Evolutionary conservation across 2,797 vertebrate genomes (phyloP).

Genomic region (Tiaroga cobitis): DNA sequence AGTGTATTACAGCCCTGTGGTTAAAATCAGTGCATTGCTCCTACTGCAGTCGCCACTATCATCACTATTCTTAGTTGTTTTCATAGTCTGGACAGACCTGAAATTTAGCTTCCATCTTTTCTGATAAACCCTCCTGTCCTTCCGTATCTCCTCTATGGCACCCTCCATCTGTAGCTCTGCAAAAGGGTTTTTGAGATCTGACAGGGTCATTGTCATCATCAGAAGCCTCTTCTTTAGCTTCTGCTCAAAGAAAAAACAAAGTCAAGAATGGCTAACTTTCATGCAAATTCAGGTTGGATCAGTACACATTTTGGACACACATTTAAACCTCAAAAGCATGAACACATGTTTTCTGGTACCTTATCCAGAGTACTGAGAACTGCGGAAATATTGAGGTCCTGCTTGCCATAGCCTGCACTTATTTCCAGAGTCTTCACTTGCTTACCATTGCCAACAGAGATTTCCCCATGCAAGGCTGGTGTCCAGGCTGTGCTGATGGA

Average conservation of each 20-base stretch:
- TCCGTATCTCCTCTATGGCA: conserved; percentile 81
- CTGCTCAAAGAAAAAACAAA: conserved; percentile 22
- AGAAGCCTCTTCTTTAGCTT: conserved; percentile 78
- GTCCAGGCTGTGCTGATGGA: conserved; percentile 82
- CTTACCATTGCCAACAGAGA: conserved; percentile 77
- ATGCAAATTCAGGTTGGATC: background rate
- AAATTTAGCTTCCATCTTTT: conserved; percentile 80
- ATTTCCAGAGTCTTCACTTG: conserved; percentile 76
- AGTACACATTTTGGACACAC: background rate
- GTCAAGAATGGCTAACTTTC: background rate
- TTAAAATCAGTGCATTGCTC: background rate
- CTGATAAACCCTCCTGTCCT: conserved; percentile 77
- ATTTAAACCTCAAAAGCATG: background rate
- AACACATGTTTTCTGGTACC: conserved; percentile 66
- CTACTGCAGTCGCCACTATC: background rate
- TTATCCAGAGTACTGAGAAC: conserved; percentile 71
- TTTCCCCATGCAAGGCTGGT: conserved; percentile 73
- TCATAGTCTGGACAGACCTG: conserved; percentile 70
- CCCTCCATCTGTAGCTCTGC: conserved; percentile 78
- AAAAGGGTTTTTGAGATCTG: conserved; percentile 65
- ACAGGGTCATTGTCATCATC: conserved; percentile 70
- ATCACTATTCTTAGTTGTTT: background rate
- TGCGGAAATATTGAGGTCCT: conserved; percentile 79
- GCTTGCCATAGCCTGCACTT: conserved; percentile 73
- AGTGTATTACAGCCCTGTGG: background rate